These are phyloP conservation scores for Magallana ariakensis DNA, from an alignment of 1,140 invertebrate genomes.

Conservation along the genomic window DNA sequence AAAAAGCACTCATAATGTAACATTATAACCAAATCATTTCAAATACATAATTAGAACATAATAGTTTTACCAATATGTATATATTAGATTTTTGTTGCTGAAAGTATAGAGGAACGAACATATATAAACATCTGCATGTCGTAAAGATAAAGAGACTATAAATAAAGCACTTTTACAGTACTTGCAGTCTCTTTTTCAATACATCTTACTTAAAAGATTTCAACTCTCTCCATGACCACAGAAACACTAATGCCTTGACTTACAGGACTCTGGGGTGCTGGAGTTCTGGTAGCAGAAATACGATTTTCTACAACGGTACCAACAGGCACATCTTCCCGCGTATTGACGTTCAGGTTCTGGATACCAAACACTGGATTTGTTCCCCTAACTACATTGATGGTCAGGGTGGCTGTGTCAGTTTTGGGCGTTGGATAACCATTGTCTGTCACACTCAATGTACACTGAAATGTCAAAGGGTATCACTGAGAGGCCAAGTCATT, in stretches of 20 bases:
- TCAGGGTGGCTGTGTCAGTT: slow-evolving; percentile 35
- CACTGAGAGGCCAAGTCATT: background rate
- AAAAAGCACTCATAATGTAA: background rate
- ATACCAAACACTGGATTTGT: slow-evolving; percentile 44
- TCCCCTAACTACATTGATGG: slow-evolving; percentile 52
- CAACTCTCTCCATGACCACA: too few relatives aligned
- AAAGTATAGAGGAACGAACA: too few relatives aligned
- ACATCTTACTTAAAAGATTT: too few relatives aligned
- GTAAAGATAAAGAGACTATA: too few relatives aligned
- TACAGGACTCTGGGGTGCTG: slow-evolving; percentile 41
- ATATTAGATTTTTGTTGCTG: too few relatives aligned
- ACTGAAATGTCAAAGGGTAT: slow-evolving; percentile 47
- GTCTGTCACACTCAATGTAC: slow-evolving; percentile 54
- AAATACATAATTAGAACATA: too few relatives aligned
- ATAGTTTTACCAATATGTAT: too few relatives aligned
- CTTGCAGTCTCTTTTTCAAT: too few relatives aligned
- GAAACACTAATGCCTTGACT: background rate
- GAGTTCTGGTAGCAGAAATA: slow-evolving; percentile 55
- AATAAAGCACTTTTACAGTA: too few relatives aligned
- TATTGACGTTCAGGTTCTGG: slow-evolving; percentile 23
- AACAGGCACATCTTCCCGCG: slow-evolving; percentile 50
- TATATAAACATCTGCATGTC: too few relatives aligned
- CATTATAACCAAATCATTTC: too few relatives aligned
- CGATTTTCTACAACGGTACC: slow-evolving; percentile 37
- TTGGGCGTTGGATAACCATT: slow-evolving; percentile 62